These are phyloP conservation scores for Shargacucullia verbasci DNA, from an alignment of 2,888 invertebrate species.

Conservation along the genomic window DNA sequence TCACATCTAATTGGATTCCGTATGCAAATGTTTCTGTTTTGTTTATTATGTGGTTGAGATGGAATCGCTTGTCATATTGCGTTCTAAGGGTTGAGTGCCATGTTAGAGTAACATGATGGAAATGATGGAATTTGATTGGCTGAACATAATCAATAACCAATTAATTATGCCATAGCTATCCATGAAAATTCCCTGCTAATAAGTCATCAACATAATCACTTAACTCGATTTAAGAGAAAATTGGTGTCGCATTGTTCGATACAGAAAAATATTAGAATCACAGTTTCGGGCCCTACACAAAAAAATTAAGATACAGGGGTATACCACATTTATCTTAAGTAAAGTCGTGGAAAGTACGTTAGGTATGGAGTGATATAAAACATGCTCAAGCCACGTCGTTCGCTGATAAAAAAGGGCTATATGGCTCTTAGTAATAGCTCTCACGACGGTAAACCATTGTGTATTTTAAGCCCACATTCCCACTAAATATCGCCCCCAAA, in stretches of 20 bases:
- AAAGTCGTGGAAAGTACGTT: too few species aligned
- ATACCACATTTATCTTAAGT: constrained; percentile 7
- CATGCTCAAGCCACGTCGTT: constrained; percentile 5
- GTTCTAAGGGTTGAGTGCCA: constrained; percentile 1
- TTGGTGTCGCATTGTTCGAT: too few species aligned
- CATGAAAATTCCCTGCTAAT: too few species aligned
- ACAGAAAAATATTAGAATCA: too few species aligned
- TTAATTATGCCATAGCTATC: too few species aligned
- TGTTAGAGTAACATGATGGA: too few species aligned
- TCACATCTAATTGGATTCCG: constrained; percentile 48
- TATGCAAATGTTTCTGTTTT: constrained; percentile 41
- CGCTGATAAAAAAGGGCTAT: constrained; percentile 41
- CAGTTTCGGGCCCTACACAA: too few species aligned
- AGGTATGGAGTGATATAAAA: constrained; percentile 14
- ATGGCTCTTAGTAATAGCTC: constrained; percentile 33
- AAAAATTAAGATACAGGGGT: too few species aligned
- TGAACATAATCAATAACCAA: too few species aligned
- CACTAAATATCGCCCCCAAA: constrained; percentile 38
- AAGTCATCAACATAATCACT: too few species aligned
- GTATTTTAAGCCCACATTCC: constrained; percentile 39
- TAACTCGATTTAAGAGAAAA: too few species aligned
- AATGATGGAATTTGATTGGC: too few species aligned
- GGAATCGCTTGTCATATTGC: constrained; percentile 15
- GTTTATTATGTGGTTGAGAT: constrained; percentile 33
- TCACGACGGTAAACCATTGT: constrained; percentile 45